Base-by-base conservation (phyloP, 2,888 invertebrate species). In the Volucella inflata region DNA sequence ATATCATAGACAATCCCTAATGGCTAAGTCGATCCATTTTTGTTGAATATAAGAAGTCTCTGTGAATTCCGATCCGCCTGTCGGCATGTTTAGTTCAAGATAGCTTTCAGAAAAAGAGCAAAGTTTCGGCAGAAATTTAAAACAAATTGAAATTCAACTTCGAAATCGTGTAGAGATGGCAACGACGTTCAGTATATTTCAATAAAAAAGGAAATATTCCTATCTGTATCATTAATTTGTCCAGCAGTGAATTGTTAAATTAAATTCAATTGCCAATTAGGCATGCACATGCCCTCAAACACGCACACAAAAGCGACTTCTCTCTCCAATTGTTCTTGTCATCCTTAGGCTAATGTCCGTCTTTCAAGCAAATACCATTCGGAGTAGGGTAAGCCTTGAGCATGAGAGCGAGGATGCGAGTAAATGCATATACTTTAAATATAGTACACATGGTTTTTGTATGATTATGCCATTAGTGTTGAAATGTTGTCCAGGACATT, bases 241-340 rank as follows among this genome's bases (percentile, higher is more conserved):
- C 50, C 64, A 50, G 59, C 79, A 57, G 68, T 84, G 79, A 75
- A 84, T 84, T 70, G 83, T 84, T 74, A 74, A 84, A 84, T 84
- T 79, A 70, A 74, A 70, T 75, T 68, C 74, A 42, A 84, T 79
- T 80, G 83, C 53, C 79, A 80, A 84, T 84, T 84, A 84, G 74
- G 65, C 59, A 74, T 53, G 70, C 51, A 68, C 82, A 83, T 74
- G 30, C 30, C 6, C 30, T 30, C 30, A 30, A 30, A 30, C 48
- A 48, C 48, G 6, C 48, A 16, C 16, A 84, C 53, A 64, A 51
- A 12, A 16, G 11, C 40, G 53, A 74, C 40, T 74, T 42, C 46
- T 68, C 65, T 75, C 55, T 38, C 42, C 30, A 42, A 72, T 11
- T 17, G 30, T 30, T 30, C 30, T 30, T 30, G 30, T 30, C 30